A percentile compares a stretch with the other conserved stretches of the same genome.
Evolutionary conservation across 2,888 invertebrate genomes (phyloP).

Genomic region (Ceraclea dissimilis): DNA sequence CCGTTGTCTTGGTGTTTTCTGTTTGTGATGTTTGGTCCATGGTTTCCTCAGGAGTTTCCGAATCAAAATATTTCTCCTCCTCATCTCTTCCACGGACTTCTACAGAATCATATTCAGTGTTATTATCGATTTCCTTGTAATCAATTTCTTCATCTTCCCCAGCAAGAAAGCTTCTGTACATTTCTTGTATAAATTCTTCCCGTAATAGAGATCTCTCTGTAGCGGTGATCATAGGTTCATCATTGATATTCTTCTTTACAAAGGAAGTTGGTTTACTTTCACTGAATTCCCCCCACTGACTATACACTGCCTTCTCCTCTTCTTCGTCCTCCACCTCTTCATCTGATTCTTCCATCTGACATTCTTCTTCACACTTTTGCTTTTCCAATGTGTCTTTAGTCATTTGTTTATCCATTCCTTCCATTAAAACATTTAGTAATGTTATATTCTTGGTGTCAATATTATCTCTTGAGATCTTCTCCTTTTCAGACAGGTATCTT

Average conservation of each 20-base stretch:
- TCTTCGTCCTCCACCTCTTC: conserved; percentile 1
- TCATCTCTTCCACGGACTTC: conserved; percentile 69
- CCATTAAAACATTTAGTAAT: conserved; percentile 71
- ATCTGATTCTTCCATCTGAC: conserved; percentile 35
- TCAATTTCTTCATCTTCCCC: conserved; percentile 79
- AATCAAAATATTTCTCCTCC: conserved; percentile 88
- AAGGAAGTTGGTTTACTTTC: conserved; percentile 30
- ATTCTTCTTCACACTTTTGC: conserved; percentile 54
- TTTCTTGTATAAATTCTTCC: conserved; percentile 75
- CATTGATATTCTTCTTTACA: conserved; percentile 27
- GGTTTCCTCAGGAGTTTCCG: conserved; percentile 60
- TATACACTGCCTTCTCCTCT: neutral
- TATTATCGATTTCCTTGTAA: conserved; percentile 72
- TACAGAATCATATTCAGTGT: conserved; percentile 71
- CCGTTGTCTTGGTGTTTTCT: conserved; percentile 28
- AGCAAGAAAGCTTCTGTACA: conserved; percentile 77
- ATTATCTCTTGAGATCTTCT: conserved; percentile 58
- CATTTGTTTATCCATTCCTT: conserved; percentile 69
- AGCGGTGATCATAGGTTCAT: conserved; percentile 43
- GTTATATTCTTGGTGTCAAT: conserved; percentile 50
- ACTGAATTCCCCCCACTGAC: conserved; percentile 30
- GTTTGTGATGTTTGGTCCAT: conserved; percentile 11
- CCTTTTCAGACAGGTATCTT: conserved; percentile 71
- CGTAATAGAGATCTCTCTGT: conserved; percentile 59
- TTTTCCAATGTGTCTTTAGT: conserved; percentile 54